Evolutionary conservation across 2,888 invertebrate genomes (phyloP).

Genomic region (Gryllus longicercus): DNA sequence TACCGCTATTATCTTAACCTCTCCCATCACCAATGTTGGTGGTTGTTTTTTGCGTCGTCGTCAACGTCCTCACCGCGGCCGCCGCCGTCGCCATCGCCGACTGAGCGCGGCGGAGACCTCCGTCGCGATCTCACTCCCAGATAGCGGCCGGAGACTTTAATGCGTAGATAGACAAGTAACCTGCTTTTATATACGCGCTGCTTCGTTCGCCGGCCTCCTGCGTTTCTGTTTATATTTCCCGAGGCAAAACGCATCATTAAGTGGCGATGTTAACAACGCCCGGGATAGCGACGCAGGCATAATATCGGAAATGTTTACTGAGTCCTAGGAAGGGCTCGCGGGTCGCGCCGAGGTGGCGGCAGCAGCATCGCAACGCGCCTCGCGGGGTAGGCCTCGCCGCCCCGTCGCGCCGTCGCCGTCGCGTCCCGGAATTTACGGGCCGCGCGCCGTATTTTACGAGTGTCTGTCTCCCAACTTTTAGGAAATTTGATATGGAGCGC

Average conservation of each 20-base stretch:
- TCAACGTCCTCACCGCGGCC: background rate
- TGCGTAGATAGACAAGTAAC: constrained; percentile 7
- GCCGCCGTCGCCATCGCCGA: background rate
- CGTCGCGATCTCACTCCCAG: background rate
- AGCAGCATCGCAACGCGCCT: background rate
- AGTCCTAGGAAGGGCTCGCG: background rate
- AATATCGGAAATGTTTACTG: background rate
- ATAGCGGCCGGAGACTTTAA: background rate
- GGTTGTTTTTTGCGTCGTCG: too few species aligned
- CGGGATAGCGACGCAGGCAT: background rate
- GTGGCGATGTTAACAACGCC: background rate
- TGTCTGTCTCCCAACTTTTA: constrained; percentile 2
- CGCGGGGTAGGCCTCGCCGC: background rate
- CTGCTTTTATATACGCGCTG: constrained; percentile 17
- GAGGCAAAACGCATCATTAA: constrained; percentile 7
- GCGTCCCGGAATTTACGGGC: background rate
- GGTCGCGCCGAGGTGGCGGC: too few species aligned
- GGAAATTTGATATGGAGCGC: constrained; percentile 17
- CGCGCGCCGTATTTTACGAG: background rate
- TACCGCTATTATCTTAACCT: too few species aligned
- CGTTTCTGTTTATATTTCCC: constrained; percentile 10
- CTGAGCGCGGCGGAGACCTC: background rate
- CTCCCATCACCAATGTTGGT: too few species aligned
- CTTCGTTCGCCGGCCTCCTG: background rate
- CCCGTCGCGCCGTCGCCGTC: background rate